phyloP scores from a whole-genome alignment of 2,888 invertebrate genomes.

The Lagria hirta region DNA sequence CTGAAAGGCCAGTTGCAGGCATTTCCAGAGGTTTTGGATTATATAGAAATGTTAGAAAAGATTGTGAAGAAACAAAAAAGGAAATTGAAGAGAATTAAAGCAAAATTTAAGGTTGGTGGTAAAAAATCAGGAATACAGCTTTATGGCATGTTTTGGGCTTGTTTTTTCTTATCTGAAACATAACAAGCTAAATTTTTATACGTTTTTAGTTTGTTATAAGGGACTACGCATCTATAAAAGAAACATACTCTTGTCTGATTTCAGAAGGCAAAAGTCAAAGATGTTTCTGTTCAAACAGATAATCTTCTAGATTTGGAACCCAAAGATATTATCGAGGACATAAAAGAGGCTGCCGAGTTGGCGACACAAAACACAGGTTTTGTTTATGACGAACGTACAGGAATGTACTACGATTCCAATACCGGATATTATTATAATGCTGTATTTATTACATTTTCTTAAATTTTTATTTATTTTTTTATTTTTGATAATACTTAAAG shows the following conservation, averaged over 20 bases:
- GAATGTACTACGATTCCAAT: constrained; percentile 85
- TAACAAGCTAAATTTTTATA: no score
- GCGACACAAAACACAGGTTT: constrained; percentile 75
- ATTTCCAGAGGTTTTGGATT: constrained; percentile 61
- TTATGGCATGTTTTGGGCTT: constrained; percentile 1
- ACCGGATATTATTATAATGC: constrained; percentile 90
- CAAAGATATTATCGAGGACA: constrained; percentile 69
- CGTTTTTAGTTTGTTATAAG: no score
- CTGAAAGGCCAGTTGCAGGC: constrained; percentile 54
- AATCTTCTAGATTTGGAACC: constrained; percentile 25
- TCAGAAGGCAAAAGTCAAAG: neutral
- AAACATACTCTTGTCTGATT: constrained; percentile 5
- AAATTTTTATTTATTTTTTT: neutral
- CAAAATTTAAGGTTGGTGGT: constrained; percentile 53
- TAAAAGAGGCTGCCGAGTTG: constrained; percentile 74
- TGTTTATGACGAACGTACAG: constrained; percentile 83
- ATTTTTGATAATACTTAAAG: constrained; percentile 55
- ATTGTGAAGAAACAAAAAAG: constrained; percentile 60
- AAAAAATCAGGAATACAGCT: constrained; percentile 13
- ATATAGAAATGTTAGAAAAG: constrained; percentile 61
- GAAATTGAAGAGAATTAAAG: constrained; percentile 61
- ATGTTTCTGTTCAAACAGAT: constrained; percentile 6
- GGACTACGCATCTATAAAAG: no score
- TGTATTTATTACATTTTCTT: constrained; percentile 54
- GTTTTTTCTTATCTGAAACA: constrained; percentile 1